These are phyloP conservation scores for Rallus crepitans DNA, from an alignment of 2,797 vertebrate species.

Conservation along the genomic window DNA sequence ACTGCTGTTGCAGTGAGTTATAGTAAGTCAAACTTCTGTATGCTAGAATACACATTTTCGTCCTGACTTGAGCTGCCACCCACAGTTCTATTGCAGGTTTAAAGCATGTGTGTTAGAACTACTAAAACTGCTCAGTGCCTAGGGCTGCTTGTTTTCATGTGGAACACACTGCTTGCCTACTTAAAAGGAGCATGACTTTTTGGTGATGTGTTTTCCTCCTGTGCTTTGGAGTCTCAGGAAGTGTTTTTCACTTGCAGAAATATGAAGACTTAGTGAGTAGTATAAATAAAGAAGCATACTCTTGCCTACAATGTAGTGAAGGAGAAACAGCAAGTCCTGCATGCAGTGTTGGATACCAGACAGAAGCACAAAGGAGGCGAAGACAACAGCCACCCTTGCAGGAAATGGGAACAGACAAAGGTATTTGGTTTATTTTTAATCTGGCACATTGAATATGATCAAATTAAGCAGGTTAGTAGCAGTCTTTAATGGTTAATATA, in stretches of 20 bases:
- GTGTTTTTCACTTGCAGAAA: slow-evolving; percentile 69
- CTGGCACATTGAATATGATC: background rate
- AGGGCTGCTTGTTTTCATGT: background rate
- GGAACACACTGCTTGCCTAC: background rate
- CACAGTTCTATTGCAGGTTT: background rate
- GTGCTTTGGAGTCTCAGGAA: background rate
- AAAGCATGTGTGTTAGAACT: background rate
- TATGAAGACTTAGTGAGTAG: background rate
- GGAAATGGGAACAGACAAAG: slow-evolving; percentile 41
- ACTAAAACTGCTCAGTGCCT: background rate
- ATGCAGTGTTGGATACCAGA: background rate
- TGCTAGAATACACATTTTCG: background rate
- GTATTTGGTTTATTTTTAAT: slow-evolving; percentile 39
- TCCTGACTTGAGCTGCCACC: accelerated
- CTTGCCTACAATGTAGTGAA: background rate
- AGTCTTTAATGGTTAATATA: background rate
- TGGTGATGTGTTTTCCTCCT: background rate
- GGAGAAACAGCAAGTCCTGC: background rate
- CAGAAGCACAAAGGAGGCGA: slow-evolving; percentile 7
- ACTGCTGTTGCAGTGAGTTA: background rate
- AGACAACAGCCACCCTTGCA: background rate
- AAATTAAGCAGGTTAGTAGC: background rate
- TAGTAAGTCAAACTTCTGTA: background rate
- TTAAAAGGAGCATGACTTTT: background rate
- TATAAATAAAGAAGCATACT: background rate